Base-by-base conservation (phyloP, 2,888 invertebrate species). In the Icerya purchasi region DNA sequence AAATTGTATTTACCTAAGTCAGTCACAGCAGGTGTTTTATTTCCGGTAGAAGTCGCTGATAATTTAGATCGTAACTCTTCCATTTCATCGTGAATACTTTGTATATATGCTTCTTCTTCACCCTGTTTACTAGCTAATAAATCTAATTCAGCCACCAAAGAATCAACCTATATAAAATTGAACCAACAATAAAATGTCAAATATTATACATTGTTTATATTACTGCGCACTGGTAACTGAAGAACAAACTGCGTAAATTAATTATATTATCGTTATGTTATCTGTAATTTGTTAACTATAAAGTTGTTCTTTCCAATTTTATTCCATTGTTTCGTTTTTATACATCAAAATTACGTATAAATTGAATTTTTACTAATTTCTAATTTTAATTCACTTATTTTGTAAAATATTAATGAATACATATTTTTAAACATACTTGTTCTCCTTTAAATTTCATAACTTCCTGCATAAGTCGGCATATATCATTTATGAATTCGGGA, bases 381-480 rank as follows among this genome's bases (percentile, higher is more conserved):
- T n/a, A n/a, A n/a, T n/a, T n/a, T n/a, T n/a, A n/a, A n/a, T n/a
- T n/a, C n/a, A n/a, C n/a, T n/a, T n/a, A n/a, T n/a, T n/a, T n/a
- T n/a, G n/a, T n/a, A n/a, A n/a, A n/a, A n/a, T n/a, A n/a, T n/a
- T n/a, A n/a, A n/a, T n/a, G n/a, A n/a, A n/a, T n/a, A n/a, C n/a
- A n/a, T n/a, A n/a, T n/a, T n/a, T n/a, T n/a, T n/a, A n/a, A 23
- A 22, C 63, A 66, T 73, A 80, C 80, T 76, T 83, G 82, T 71
- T 81, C 81, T 62, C 76, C 78, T 72, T 82, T 83, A 65, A 77
- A 78, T 67, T 80, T 80, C 54, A 83, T 68, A 66, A 82, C 76
- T 71, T 81, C 81, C 69, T 82, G 82, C n/a, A 79, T 73, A 2
- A 82, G 69, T 67, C 75, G 74, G 66, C 82, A 76, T 22, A 82